A percentile compares a stretch with the other conserved stretches of the same genome.
Conservation (phyloP, 2,113 vertebrate species). For the Okapia johnstoni region DNA sequence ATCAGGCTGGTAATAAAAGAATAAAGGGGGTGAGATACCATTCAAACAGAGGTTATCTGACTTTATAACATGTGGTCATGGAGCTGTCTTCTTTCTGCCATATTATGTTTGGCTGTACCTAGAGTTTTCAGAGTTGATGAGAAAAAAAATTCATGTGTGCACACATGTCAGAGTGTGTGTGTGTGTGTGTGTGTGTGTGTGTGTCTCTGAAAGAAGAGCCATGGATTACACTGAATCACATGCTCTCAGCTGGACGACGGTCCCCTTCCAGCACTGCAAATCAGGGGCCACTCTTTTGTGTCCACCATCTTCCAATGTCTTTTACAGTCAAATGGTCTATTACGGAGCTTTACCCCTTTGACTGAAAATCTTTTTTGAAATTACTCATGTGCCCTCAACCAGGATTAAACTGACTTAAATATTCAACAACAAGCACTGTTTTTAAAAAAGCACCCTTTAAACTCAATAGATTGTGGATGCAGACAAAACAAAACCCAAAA, state of each 20-base stretch:
- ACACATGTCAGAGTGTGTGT: neutral
- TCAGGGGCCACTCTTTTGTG: neutral
- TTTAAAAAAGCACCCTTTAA: neutral
- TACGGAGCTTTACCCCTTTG: neutral
- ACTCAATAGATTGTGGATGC: neutral
- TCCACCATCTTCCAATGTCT: neutral
- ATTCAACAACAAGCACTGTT: neutral
- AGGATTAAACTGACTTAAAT: neutral
- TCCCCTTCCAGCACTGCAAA: neutral
- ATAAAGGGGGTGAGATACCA: neutral
- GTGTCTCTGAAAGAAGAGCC: neutral
- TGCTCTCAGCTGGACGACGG: neutral
- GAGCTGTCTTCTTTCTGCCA: neutral
- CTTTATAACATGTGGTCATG: neutral
- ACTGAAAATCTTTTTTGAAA: neutral
- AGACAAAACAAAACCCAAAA: neutral
- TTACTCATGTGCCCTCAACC: neutral
- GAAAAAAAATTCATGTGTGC: neutral
- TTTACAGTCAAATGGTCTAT: neutral
- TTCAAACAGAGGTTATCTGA: neutral
- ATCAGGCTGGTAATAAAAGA: neutral
- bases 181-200: neutral
- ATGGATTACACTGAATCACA: neutral
- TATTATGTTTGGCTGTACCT: neutral
- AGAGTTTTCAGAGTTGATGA: neutral